Percentiles rank a stretch among this genome's conserved stretches.
These are phyloP conservation scores for Hypomecis punctinalis DNA, from an alignment of 2,888 invertebrate genomes.

Conservation along the genomic window DNA sequence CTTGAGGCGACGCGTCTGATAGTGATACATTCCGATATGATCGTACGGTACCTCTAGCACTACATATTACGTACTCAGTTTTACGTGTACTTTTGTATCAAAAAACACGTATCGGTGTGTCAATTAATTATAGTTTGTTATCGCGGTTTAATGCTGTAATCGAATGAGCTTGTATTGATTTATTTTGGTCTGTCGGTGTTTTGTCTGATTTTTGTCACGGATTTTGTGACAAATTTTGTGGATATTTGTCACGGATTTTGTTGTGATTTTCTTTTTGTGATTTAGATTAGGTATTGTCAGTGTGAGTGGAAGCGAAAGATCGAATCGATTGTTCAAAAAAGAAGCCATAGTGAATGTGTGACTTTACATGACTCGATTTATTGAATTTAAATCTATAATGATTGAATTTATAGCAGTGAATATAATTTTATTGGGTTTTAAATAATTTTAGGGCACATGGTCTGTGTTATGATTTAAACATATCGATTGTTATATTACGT, in stretches of 20 bases:
- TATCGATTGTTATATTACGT: too few relatives aligned
- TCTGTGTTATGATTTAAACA: too few relatives aligned
- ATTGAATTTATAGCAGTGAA: too few relatives aligned
- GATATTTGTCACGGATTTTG: slow-evolving; percentile 1
- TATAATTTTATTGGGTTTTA: too few relatives aligned
- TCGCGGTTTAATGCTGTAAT: slow-evolving; percentile 14
- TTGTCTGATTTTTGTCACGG: slow-evolving; percentile 1
- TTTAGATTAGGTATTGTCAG: too few relatives aligned
- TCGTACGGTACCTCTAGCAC: slow-evolving; percentile 10
- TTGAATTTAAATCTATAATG: too few relatives aligned
- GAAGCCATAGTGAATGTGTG: too few relatives aligned
- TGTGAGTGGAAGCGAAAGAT: too few relatives aligned
- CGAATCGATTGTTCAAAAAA: too few relatives aligned
- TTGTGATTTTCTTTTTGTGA: background rate
- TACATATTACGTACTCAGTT: slow-evolving; percentile 4
- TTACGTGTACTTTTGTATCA: background rate
- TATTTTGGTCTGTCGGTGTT: slow-evolving; percentile 2
- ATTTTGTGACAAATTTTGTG: background rate
- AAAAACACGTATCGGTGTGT: slow-evolving; percentile 9
- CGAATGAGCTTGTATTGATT: slow-evolving; percentile 4
- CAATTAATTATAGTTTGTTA: slow-evolving; percentile 8
- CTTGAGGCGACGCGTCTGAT: slow-evolving; percentile 40
- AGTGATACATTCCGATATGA: slow-evolving; percentile 34
- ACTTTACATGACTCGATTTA: too few relatives aligned
- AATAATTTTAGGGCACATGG: too few relatives aligned